Evolutionary conservation across 92 coral and sea anemone genomes (phyloP).

Genomic region (Diadumene lineata): DNA sequence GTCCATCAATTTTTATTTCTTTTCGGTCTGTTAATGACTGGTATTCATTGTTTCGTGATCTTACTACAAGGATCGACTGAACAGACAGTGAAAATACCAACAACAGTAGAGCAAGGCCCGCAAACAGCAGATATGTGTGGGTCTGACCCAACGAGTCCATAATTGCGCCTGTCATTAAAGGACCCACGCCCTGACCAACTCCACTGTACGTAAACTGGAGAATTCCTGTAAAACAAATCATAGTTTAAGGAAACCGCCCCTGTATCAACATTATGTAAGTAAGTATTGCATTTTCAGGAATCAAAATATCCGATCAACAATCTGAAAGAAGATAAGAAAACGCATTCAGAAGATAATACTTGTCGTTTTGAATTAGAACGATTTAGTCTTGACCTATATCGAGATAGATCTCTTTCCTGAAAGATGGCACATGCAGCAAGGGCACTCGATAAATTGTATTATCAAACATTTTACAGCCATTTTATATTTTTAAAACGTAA

Average conservation of each 20-base stretch:
- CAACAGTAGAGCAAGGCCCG: not conserved
- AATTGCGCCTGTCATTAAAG: not conserved
- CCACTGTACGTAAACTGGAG: not conserved
- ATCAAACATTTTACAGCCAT: not conserved
- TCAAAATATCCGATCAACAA: too few relatives aligned
- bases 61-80: not conserved
- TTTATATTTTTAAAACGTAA: not conserved
- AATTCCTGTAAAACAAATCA: not conserved
- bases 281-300: too few relatives aligned
- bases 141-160: not conserved
- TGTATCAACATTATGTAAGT: too few relatives aligned
- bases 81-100: conserved; percentile 1
- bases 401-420: too few relatives aligned
- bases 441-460: too few relatives aligned
- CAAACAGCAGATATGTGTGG: not conserved
- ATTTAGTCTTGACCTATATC: too few relatives aligned
- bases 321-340: too few relatives aligned
- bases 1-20: too few relatives aligned
- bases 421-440: too few relatives aligned
- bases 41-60: not conserved
- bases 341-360: too few relatives aligned
- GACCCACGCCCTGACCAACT: conserved; percentile 8
- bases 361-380: too few relatives aligned
- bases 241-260: too few relatives aligned
- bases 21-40: not conserved